Evolutionary conservation across 2,888 invertebrate genomes (phyloP), one percentile per base, ranked within the genome.

Genomic region (Lasioglossum pauxillum): DNA sequence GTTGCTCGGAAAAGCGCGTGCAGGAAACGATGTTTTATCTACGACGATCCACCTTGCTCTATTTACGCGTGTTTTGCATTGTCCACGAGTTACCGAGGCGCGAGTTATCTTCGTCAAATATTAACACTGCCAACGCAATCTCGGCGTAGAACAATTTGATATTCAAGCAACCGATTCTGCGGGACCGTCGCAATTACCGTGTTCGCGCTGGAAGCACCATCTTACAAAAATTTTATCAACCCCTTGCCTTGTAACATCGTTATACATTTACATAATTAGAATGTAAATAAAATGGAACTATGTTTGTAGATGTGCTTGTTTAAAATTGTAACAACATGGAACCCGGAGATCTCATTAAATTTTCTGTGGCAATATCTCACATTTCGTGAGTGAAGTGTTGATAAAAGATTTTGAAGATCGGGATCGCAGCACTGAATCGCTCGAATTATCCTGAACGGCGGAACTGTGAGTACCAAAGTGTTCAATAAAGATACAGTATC

Each of bases 51-150:
- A 71, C 27, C 27, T 5, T 5, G 16, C 53, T 72, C 78, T 82
- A 75, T 82, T 87, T 78, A 75, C 71, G 80, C 10, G 80, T 75
- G 75, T 83, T 87, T 79, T 85, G 46, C 80, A 85, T 80, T 44
- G 46, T 41, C 64, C n/a, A 49, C 53, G 67, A 79, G 41, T 3
- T 38, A 19, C 41, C 72, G 49, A 83, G 46, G 73, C 46, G 60
- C 27, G 75, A 88, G 85, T 93, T 93, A 93, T 93, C 93, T 92
- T 89, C 57, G 76, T 77, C 90, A 93, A 93, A 93, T 93, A 93
- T 93, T 93, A 91, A 89, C 88, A 82, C n/a, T 84, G 87, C 87
- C 85, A 88, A 91, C 80, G 83, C 87, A 87, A 83, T 89, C 86
- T 82, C 77, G 78, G n/a, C 35, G 14, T 64, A 35, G 67, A 38